Base-by-base conservation (phyloP, 2,113 vertebrate genomes). In the Trachemys scripta region DNA sequence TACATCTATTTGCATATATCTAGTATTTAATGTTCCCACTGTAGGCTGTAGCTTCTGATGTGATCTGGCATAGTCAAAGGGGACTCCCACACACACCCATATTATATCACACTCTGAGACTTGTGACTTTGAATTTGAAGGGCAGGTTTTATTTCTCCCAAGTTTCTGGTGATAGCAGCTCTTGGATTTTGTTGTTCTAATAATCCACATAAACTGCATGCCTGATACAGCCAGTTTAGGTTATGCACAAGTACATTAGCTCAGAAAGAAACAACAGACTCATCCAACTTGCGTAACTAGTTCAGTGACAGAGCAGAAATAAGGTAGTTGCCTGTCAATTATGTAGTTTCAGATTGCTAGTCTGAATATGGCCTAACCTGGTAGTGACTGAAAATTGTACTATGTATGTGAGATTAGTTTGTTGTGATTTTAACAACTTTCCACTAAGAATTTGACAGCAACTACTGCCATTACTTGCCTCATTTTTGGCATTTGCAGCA, bases 331-430 rank as follows among this genome's bases (percentile, higher is more conserved):
- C n/a, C 45, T 50, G 35, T 8, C 7, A 16, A 35, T 82, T 20
- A 79, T 35, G 29, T 8, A 49, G 35, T 35, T 38, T 80, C 72
- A 51, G 54, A 0, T 16, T 25, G 4, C 35, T 54, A 35, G 13
- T 6, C 20, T 17, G 54, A 16, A 14, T 35, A 72, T 19, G 79
- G 54, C 31, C 19, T 42, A 19, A 20, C 27, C 6, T 65, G 25
- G 59, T 38, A 9, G 45, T 1, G 27, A 0, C 22, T 2, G 57
- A 49, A 65, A 17, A 5, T 17, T 29, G 8, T 7, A 20, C 50
- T 76, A 2, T 6, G 45, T 7, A 12, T 47, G 42, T 49, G n/a
- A 20, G 81, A 45, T 16, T 10, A 35, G 65, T 49, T 11, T 29
- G 72, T 20, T 20, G 84, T 3, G 19, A 22, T 16, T 80, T 53